A percentile compares a stretch with the other conserved stretches of the same genome.
Conservation (phyloP, 2,888 invertebrate species). For the Clusia tigrina region DNA sequence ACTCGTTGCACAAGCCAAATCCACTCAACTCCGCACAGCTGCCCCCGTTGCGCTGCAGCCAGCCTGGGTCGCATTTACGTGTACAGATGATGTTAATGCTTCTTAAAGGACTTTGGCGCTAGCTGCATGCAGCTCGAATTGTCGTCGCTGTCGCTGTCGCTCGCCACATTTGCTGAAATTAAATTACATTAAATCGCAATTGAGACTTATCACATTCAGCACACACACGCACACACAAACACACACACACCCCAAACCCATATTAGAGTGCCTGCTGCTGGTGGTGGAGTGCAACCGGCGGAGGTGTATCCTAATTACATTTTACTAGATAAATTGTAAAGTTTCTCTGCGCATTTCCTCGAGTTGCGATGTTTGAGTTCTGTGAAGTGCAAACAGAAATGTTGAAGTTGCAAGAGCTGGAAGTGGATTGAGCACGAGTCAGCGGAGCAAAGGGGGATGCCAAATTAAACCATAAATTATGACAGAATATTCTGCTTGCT, state of each 20-base stretch:
- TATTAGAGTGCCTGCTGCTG: not conserved
- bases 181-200: slow-evolving; percentile 32
- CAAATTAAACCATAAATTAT: not conserved
- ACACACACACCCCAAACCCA: not conserved
- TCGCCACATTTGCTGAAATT: slow-evolving; percentile 20
- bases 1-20: not conserved
- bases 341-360: slow-evolving; percentile 51
- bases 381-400: slow-evolving; percentile 33
- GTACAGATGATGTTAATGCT: not conserved
- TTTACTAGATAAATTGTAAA: slow-evolving; percentile 62
- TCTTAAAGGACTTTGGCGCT: not conserved
- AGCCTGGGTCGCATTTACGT: not conserved
- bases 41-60: not conserved
- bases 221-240: not conserved
- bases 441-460: not conserved
- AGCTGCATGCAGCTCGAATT: not conserved
- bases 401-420: slow-evolving; percentile 14
- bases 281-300: slow-evolving; percentile 35
- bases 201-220: slow-evolving; percentile 15
- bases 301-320: slow-evolving; percentile 61
- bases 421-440: not conserved
- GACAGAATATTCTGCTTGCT: not conserved
- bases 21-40: not conserved
- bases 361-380: slow-evolving; percentile 31
- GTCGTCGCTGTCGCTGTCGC: not conserved